phyloP scores from a whole-genome alignment of 2,888 invertebrate genomes.

The Strigamia maritima region DNA sequence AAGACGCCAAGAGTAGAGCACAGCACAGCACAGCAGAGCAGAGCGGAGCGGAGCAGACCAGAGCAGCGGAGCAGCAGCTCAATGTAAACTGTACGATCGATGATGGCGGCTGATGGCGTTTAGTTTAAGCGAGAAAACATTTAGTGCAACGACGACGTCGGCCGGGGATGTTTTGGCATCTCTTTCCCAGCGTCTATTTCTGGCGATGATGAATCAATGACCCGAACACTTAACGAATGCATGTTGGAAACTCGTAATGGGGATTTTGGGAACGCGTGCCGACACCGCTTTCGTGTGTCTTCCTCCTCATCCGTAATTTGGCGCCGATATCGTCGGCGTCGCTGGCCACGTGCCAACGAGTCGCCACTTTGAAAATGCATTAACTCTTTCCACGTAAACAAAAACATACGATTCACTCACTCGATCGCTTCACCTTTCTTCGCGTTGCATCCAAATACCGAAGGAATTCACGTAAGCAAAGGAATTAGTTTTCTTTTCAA shows the following conservation, averaged over 20 bases:
- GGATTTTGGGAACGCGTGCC: slow-evolving; percentile 26
- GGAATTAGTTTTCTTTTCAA: neutral
- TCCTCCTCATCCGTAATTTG: slow-evolving; percentile 12
- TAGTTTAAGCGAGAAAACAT: slow-evolving; percentile 28
- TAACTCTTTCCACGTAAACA: neutral
- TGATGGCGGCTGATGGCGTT: slow-evolving; percentile 26
- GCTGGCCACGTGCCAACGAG: slow-evolving; percentile 4
- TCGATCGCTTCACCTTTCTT: neutral
- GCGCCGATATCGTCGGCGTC: slow-evolving; percentile 9
- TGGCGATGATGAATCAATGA: slow-evolving; percentile 24
- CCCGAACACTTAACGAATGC: slow-evolving; percentile 26
- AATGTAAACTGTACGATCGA: slow-evolving; percentile 24
- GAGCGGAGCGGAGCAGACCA: neutral
- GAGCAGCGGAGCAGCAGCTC: neutral
- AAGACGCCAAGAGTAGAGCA: neutral
- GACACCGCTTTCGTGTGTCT: slow-evolving; percentile 1
- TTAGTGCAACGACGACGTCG: slow-evolving; percentile 11
- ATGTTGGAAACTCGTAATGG: slow-evolving; percentile 24
- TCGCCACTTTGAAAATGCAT: slow-evolving; percentile 24
- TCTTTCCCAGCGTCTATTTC: slow-evolving; percentile 14
- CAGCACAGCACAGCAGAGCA: too few species aligned
- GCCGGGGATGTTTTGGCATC: slow-evolving; percentile 6
- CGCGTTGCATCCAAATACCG: too few species aligned
- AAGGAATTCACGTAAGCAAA: neutral
- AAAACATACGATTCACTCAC: neutral